Conservation (phyloP, 2,113 vertebrate genomes). For the Solenodon paradoxus region DNA sequence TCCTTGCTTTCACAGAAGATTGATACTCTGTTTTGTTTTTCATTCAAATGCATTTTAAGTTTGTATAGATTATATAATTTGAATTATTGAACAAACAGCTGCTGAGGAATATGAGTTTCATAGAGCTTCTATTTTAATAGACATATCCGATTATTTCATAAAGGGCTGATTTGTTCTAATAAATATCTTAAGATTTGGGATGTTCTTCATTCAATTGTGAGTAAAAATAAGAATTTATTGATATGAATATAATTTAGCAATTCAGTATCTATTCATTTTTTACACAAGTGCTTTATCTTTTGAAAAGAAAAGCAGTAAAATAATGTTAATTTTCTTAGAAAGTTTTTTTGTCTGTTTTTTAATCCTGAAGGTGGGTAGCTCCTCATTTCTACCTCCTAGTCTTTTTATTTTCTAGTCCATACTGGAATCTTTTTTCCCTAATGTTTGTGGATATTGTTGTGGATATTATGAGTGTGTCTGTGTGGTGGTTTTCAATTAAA, state of each 20-base stretch:
- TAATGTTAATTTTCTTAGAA: neutral
- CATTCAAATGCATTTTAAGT: neutral
- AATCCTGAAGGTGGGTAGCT: neutral
- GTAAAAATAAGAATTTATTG: slow-evolving; percentile 2
- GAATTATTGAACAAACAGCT: slow-evolving; percentile 19
- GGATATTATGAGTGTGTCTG: neutral
- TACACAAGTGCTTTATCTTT: neutral
- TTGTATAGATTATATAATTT: slow-evolving; percentile 21
- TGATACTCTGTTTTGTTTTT: neutral
- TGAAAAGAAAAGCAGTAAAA: neutral
- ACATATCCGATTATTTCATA: neutral
- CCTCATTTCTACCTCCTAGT: neutral
- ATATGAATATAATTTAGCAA: neutral
- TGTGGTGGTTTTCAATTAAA: neutral
- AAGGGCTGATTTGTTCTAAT: neutral
- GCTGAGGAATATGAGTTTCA: slow-evolving; percentile 9
- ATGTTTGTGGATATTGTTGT: neutral
- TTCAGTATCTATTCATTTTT: neutral
- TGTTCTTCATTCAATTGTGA: neutral
- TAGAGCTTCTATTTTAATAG: neutral
- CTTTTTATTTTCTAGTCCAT: neutral
- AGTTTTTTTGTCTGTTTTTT: neutral
- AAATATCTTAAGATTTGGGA: neutral
- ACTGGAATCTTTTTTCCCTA: neutral
- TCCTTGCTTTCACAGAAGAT: neutral